Evolutionary conservation across 2,797 vertebrate genomes (phyloP).

Genomic region (Sebastes vulpes): DNA sequence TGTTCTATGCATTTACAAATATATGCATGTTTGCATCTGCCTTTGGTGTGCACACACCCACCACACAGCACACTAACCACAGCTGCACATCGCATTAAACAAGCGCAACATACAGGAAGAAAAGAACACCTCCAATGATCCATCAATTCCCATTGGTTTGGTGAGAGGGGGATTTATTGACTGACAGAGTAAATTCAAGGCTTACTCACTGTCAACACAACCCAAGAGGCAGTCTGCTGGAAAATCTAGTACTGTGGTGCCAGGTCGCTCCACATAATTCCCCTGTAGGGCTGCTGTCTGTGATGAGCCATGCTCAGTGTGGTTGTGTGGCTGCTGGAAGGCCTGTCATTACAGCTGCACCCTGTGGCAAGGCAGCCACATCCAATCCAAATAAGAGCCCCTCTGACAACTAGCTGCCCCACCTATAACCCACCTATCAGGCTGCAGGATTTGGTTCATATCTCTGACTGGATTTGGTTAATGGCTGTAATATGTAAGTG

Average conservation of each 20-base stretch:
- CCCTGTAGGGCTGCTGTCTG: conserved; percentile 75
- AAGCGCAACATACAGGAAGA: conserved; percentile 54
- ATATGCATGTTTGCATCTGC: not conserved
- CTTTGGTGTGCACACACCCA: not conserved
- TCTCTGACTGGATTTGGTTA: conserved; percentile 16
- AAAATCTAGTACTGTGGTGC: conserved; percentile 77
- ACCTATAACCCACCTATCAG: conserved; percentile 58
- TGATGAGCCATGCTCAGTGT: conserved; percentile 74
- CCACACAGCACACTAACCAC: conserved; percentile 14
- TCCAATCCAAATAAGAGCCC: conserved; percentile 65
- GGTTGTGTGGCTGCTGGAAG: conserved; percentile 75
- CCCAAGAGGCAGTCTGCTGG: conserved; percentile 78
- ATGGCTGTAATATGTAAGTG: conserved; percentile 17
- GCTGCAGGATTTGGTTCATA: conserved; percentile 37
- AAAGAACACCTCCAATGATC: conserved; percentile 70
- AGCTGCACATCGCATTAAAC: conserved; percentile 50
- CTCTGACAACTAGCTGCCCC: conserved; percentile 53
- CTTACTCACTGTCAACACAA: conserved; percentile 81
- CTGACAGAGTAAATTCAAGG: conserved; percentile 80
- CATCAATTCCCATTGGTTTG: conserved; percentile 77
- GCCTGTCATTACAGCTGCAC: conserved; percentile 80
- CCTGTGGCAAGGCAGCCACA: conserved; percentile 70
- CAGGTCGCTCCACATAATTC: conserved; percentile 80
- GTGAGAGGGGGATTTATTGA: conserved; percentile 73
- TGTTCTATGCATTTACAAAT: not conserved